These are phyloP conservation scores for Argyrosomus japonicus DNA, from an alignment of 2,113 vertebrate genomes.

Conservation along the genomic window DNA sequence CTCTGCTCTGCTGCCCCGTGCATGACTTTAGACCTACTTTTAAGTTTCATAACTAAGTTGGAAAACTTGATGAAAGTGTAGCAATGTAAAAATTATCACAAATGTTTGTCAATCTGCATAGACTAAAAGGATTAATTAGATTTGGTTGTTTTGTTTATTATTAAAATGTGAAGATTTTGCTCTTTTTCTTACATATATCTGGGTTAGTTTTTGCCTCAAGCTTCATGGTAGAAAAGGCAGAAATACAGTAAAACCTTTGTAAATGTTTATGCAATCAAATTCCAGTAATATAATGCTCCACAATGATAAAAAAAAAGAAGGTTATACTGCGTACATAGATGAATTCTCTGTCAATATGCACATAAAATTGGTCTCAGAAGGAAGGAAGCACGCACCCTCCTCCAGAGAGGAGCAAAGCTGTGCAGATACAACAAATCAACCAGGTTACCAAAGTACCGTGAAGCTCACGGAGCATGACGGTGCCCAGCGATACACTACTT, in stretches of 20 bases:
- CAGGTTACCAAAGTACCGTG: constrained; percentile 53
- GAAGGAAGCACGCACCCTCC: constrained; percentile 9
- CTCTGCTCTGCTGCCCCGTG: background rate
- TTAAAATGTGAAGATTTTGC: background rate
- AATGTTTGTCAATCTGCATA: background rate
- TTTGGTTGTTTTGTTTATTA: background rate
- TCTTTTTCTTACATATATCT: background rate
- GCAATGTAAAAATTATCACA: background rate
- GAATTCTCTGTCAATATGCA: constrained; percentile 26
- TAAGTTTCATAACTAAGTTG: background rate
- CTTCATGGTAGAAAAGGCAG: background rate
- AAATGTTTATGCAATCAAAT: background rate
- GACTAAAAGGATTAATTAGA: constrained; percentile 4
- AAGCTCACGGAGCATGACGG: constrained; percentile 52
- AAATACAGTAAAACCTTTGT: background rate
- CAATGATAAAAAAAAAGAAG: background rate
- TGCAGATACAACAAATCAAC: constrained; percentile 56
- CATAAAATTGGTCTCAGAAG: constrained; percentile 43
- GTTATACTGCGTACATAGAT: constrained; percentile 5
- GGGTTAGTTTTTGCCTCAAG: background rate
- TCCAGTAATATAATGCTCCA: background rate
- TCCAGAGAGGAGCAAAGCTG: constrained; percentile 26
- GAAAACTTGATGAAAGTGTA: background rate
- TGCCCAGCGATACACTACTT: constrained; percentile 37
- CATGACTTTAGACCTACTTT: background rate